Conservation (phyloP, 37 sponge, comb jelly and placozoan species). For the Diacarnus erythraeanus region DNA sequence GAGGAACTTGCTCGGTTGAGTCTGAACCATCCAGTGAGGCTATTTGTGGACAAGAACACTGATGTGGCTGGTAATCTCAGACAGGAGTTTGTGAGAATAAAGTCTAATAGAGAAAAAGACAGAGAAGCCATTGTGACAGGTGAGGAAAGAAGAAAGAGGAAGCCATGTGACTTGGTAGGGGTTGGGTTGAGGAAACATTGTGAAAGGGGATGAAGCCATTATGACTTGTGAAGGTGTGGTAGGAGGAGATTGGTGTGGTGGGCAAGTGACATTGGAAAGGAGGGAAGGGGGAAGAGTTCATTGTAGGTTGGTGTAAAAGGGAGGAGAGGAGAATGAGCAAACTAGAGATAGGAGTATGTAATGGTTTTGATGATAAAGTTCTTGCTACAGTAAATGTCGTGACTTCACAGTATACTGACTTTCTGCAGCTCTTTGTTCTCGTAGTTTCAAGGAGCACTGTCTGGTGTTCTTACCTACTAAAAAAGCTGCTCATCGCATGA, state of each 20-base stretch:
- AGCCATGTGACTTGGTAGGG: neutral
- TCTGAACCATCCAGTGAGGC: slow-evolving; percentile 86
- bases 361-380: too few species aligned
- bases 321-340: too few species aligned
- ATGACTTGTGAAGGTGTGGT: too few species aligned
- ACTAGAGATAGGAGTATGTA: too few species aligned
- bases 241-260: too few species aligned
- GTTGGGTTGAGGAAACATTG: neutral
- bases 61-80: slow-evolving; percentile 90
- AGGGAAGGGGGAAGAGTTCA: too few species aligned
- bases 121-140: slow-evolving; percentile 85
- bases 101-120: slow-evolving; percentile 68
- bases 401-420: too few species aligned
- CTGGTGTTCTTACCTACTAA: slow-evolving; percentile 93
- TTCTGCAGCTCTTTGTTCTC: slow-evolving; percentile 90
- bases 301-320: too few species aligned
- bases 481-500: slow-evolving; percentile 79
- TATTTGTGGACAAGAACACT: slow-evolving; percentile 96
- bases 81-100: slow-evolving; percentile 95
- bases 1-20: slow-evolving; percentile 89
- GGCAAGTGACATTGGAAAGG: too few species aligned
- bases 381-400: too few species aligned
- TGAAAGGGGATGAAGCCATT: too few species aligned
- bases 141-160: slow-evolving; percentile 20
- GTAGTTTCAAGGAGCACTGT: slow-evolving; percentile 88